A percentile compares a stretch with the other conserved stretches of the same genome.
phyloP scores from a whole-genome alignment of 2,113 vertebrate species.

The Tachysurus vachellii region DNA sequence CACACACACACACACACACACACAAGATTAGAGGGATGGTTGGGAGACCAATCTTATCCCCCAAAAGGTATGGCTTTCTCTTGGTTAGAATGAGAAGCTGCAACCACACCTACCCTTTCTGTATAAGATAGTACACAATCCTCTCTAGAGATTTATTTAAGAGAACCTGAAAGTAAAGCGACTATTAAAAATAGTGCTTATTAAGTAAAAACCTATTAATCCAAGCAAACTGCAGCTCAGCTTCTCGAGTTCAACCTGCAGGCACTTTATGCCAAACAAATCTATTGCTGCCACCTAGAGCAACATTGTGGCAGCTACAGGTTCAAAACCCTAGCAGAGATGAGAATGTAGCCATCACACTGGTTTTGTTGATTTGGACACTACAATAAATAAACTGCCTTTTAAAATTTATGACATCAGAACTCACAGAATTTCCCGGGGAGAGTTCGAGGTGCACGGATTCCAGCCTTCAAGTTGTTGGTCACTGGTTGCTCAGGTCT shows the following conservation, averaged over 20 bases:
- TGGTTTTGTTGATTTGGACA: not conserved
- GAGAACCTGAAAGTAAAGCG: not conserved
- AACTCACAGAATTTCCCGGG: constrained; percentile 59
- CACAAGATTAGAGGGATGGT: no score
- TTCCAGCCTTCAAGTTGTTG: constrained; percentile 39
- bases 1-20: no score
- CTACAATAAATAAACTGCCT: not conserved
- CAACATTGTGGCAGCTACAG: not conserved
- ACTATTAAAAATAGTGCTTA: not conserved
- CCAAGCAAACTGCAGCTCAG: not conserved
- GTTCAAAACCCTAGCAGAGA: not conserved
- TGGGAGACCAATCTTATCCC: no score
- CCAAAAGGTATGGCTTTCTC: no score
- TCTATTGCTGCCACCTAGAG: not conserved
- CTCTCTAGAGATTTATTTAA: not conserved
- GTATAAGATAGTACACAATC: no score
- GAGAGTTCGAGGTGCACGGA: constrained; percentile 54
- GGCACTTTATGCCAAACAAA: not conserved
- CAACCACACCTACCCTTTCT: no score
- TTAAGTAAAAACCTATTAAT: not conserved
- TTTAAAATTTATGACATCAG: not conserved
- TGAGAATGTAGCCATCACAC: not conserved
- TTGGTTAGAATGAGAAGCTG: no score
- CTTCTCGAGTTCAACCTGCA: not conserved
- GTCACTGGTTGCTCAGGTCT: constrained; percentile 38